Base-by-base conservation (phyloP, 2,888 invertebrate species). In the Lordiphosa fenestrarum region DNA sequence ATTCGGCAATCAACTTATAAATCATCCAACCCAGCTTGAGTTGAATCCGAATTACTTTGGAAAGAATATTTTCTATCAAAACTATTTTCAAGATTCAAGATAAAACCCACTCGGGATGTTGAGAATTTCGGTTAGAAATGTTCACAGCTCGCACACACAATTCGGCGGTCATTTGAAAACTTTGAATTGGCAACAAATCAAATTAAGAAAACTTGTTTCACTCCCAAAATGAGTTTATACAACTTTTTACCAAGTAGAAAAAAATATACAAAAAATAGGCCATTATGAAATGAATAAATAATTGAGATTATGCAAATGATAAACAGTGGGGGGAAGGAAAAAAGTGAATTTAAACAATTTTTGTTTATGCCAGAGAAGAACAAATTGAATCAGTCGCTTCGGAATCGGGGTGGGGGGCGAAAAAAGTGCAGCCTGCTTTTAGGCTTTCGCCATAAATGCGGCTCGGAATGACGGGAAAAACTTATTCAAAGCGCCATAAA, bases 401-500 rank as follows among this genome's bases (percentile, higher is more conserved):
- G 15, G 13, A 46, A 19, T 46, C 12, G 6, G 6, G 4, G 15
- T 1, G 15, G 15, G 15, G 15, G 15, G 15, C 6, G 6, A 44
- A 7, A 23, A 38, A 37, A 15, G 61, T 78, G 74, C 72, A 78
- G 59, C 64, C 57, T 55, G 46, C 74, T 61, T 63, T 66, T 69
- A 61, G 62, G 64, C 64, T 63, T 25, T 6, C 6, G 25, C 25
- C 25, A 25, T 25, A 25, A 25, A 25, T 25, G 71, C 57, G 30
- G 33, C 52, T 13, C 38, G 15, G 6, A 57, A 67, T 70, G 70
- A 68, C 66, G 50, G 57, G 57, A 58, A 76, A 76, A 75, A 76
- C 76, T 76, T 77, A 76, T 76, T 78, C 76, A 78, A 78, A 76
- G 66, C 63, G 59, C 70, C 72, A 68, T 69, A 73, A 73, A 59